Base-by-base conservation (phyloP, 53 echinoderm and acorn worm genomes). In the Arbacia lixula region DNA sequence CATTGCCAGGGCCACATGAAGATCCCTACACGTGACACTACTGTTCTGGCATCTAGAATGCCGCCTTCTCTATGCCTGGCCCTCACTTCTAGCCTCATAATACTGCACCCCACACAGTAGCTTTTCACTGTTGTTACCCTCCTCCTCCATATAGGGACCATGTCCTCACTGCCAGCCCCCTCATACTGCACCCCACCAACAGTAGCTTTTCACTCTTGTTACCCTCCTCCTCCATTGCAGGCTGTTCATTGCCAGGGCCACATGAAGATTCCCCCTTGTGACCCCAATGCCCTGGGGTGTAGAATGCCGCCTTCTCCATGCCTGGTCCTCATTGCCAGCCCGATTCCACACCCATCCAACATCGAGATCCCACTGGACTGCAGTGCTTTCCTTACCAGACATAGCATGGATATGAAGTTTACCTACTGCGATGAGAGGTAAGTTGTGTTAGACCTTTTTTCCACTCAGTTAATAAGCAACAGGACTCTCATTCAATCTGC, bases 391-490 rank as follows among this genome's bases (percentile, higher is more conserved):
- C 88, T 98, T 29, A 92, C 98, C 9, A 94, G 98, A 83, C 98
- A 98, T 86, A 94, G 90, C 71, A 93, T 98, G 92, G 98, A 98
- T 68, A 98, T 98, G 98, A 98, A 93, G 64, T 98, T 98, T 85
- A 98, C 98, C 28, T 92, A 98, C 84, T 94, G 93, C 29, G 98
- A 98, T 81, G 92, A 94, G 63, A 98, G 94, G 98, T 98, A 72
- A 81, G 62, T 20, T 17, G 40, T 73, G n/a, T n/a, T n/a, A n/a
- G n/a, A n/a, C n/a, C n/a, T 56, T 6, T 12, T 56, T 56, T 56
- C 27, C 14, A 25, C 22, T 25, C 22, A 25, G 6, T 56, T 56
- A 0, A 56, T 56, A 58, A 30, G 29, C 25, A n/a, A n/a, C n/a
- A n/a, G n/a, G n/a, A n/a, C n/a, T n/a, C n/a, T n/a, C n/a, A n/a